These are phyloP conservation scores for Lethenteron reissneri DNA, from an alignment of 2,113 vertebrate genomes.

Conservation along the genomic window DNA sequence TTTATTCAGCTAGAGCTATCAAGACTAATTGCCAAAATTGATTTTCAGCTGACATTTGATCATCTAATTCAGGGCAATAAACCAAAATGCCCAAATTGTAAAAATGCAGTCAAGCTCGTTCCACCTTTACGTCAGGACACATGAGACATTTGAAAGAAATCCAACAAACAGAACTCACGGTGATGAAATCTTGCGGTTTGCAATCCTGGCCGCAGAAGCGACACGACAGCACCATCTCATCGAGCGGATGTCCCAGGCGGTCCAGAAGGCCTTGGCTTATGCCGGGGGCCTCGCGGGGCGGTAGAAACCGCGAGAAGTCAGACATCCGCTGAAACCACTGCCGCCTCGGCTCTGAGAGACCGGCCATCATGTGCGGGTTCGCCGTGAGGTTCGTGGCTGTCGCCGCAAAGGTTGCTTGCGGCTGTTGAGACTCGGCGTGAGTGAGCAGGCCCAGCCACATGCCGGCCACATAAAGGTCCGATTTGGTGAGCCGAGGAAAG, in stretches of 20 bases:
- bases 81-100: no score
- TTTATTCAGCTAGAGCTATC: no score
- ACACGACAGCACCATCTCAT: conserved; percentile 93
- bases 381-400: conserved; percentile 41
- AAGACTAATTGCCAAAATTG: no score
- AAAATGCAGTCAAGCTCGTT: no score
- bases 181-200: conserved; percentile 84
- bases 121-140: no score
- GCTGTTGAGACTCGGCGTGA: conserved; percentile 16
- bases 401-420: neutral
- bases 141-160: no score
- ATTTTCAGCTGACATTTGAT: no score
- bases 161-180: conserved; percentile 39
- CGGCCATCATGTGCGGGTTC: conserved; percentile 56
- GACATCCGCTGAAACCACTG: conserved; percentile 77
- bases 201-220: conserved; percentile 81
- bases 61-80: no score
- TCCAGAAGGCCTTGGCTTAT: conserved; percentile 91
- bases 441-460: conserved; percentile 76
- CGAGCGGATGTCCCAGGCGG: conserved; percentile 74
- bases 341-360: conserved; percentile 39
- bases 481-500: conserved; percentile 80
- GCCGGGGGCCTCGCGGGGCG: conserved; percentile 75
- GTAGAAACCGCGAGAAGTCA: conserved; percentile 78
- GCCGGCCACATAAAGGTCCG: conserved; percentile 77